A percentile compares a stretch with the other conserved stretches of the same genome.
phyloP scores from a whole-genome alignment of 1,140 invertebrate species.

The Drosophila fuyamai region DNA sequence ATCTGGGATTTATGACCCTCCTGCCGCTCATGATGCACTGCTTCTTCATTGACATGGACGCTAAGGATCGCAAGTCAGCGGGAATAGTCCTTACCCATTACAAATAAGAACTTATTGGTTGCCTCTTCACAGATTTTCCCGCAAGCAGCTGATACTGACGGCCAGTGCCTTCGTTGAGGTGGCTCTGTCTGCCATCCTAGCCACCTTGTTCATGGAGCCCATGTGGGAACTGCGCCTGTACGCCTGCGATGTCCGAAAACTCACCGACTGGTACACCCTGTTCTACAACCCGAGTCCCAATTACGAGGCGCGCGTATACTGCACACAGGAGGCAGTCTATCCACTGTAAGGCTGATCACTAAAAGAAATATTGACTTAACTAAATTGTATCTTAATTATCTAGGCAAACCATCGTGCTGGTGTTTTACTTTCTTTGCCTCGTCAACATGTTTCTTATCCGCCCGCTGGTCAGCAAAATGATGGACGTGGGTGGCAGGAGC shows the following conservation, averaged over 20 bases:
- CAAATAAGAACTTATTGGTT: not conserved
- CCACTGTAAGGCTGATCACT: constrained; percentile 90
- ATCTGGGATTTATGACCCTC: constrained; percentile 96
- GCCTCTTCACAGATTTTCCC: constrained; percentile 87
- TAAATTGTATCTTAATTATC: constrained; percentile 64
- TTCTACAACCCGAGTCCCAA: constrained; percentile 97
- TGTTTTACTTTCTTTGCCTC: constrained; percentile 95
- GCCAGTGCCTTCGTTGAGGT: constrained; percentile 93
- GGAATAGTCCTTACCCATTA: too few species aligned
- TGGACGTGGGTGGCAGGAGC: constrained; percentile 77
- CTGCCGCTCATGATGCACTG: constrained; percentile 94
- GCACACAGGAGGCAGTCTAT: constrained; percentile 98
- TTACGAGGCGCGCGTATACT: constrained; percentile 94
- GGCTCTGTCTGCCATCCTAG: constrained; percentile 89
- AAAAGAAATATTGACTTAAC: not conserved
- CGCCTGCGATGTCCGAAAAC: constrained; percentile 90
- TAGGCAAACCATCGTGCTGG: constrained; percentile 97
- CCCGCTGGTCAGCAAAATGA: constrained; percentile 58
- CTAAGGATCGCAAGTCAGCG: constrained; percentile 89
- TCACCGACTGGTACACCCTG: constrained; percentile 98
- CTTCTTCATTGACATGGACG: constrained; percentile 95
- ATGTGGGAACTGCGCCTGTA: constrained; percentile 90
- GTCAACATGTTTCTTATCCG: constrained; percentile 90
- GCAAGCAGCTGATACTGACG: constrained; percentile 90
- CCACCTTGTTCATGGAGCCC: constrained; percentile 92